Conservation (phyloP, 1,140 invertebrate species). For the Megalopta genalis region DNA sequence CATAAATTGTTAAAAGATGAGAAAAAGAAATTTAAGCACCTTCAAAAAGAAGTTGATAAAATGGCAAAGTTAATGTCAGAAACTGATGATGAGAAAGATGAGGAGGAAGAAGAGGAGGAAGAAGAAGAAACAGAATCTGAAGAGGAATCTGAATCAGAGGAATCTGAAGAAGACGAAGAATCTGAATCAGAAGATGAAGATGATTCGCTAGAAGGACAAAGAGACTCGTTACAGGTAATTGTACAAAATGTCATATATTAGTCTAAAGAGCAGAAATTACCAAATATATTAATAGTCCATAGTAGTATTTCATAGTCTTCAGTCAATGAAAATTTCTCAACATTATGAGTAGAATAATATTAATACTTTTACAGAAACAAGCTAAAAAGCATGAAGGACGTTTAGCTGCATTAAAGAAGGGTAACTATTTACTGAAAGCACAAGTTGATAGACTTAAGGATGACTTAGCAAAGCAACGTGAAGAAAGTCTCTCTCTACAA, state of each 20-base stretch:
- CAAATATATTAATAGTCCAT: background rate
- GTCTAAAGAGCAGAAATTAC: background rate
- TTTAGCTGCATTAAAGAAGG: constrained; percentile 89
- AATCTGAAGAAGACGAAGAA: constrained; percentile 82
- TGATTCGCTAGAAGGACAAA: constrained; percentile 73
- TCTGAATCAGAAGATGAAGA: constrained; percentile 83
- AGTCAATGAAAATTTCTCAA: background rate
- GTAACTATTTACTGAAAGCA: constrained; percentile 91
- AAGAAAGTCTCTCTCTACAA: constrained; percentile 87
- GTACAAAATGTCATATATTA: background rate
- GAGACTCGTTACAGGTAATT: constrained; percentile 71
- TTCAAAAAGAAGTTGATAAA: constrained; percentile 93
- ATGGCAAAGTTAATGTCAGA: constrained; percentile 92
- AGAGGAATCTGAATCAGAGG: constrained; percentile 84
- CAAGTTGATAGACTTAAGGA: constrained; percentile 92
- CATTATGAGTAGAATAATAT: background rate
- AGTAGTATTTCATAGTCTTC: background rate
- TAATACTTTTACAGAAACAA: constrained; percentile 76
- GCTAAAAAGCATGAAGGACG: constrained; percentile 88
- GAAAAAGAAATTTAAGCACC: constrained; percentile 87
- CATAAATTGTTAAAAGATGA: constrained; percentile 87
- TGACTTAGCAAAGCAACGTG: constrained; percentile 89
- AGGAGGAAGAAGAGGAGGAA: constrained; percentile 82
- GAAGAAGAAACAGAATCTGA: constrained; percentile 82
- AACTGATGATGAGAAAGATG: constrained; percentile 85